These are phyloP conservation scores for Stegostoma tigrinum DNA, from an alignment of 2,113 vertebrate genomes.

Conservation along the genomic window DNA sequence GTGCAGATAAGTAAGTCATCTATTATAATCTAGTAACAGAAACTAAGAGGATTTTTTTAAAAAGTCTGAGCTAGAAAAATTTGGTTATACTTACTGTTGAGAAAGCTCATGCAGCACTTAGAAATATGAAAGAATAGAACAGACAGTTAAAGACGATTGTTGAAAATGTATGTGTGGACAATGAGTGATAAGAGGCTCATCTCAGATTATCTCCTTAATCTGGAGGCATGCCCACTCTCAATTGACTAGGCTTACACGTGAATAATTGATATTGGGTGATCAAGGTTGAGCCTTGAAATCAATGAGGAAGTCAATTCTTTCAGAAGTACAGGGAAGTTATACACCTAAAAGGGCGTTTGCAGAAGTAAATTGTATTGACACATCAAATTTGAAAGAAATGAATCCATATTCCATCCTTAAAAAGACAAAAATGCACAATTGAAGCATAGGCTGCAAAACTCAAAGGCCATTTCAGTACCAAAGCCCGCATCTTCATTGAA, in stretches of 20 bases:
- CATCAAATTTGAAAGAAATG: conserved; percentile 3
- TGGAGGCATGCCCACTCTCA: background rate
- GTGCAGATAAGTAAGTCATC: conserved; percentile 1
- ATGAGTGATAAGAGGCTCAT: background rate
- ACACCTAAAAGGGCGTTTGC: no score
- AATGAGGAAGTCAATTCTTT: background rate
- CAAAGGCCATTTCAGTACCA: background rate
- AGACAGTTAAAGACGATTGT: background rate
- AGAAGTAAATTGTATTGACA: background rate
- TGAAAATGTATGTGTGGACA: background rate
- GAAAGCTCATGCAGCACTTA: background rate
- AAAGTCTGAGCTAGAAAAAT: background rate
- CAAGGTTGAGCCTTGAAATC: background rate
- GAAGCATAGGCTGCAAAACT: background rate
- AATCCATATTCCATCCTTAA: no score
- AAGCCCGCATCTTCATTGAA: background rate
- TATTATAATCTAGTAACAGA: background rate
- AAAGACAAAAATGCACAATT: background rate
- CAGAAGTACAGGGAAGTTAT: background rate
- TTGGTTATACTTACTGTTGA: background rate
- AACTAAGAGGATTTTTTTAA: background rate
- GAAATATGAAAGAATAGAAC: background rate
- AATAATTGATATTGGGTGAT: background rate
- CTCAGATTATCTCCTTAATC: background rate
- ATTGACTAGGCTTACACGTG: background rate